Percentiles rank a stretch among this genome's conserved stretches.
These are phyloP conservation scores for Hesperia comma DNA, from an alignment of 2,888 invertebrate genomes.

Conservation along the genomic window DNA sequence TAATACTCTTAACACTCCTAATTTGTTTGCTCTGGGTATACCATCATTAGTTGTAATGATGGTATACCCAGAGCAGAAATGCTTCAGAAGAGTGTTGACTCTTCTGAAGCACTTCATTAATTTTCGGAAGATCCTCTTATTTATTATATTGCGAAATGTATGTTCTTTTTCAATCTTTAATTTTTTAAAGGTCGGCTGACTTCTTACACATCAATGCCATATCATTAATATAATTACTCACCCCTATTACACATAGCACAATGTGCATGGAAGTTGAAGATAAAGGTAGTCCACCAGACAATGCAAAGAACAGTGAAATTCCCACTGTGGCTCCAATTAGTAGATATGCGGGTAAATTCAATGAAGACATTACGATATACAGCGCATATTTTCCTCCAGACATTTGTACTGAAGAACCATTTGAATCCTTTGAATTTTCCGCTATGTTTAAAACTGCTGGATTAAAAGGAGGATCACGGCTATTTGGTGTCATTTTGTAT, in stretches of 20 bases:
- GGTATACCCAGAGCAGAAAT: too few species aligned
- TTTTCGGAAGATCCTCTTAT: too few species aligned
- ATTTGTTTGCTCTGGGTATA: too few species aligned
- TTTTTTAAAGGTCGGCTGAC: too few species aligned
- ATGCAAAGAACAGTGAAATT: conserved; percentile 53
- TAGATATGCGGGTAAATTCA: conserved; percentile 61
- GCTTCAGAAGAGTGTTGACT: too few species aligned
- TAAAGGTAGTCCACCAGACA: conserved; percentile 56
- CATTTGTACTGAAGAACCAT: conserved; percentile 11
- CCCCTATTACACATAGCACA: conserved; percentile 69
- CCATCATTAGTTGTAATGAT: too few species aligned
- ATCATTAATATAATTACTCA: conserved; percentile 56
- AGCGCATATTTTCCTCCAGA: conserved; percentile 49
- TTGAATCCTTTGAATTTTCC: conserved; percentile 38
- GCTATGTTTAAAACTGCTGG: conserved; percentile 41
- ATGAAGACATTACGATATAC: conserved; percentile 56
- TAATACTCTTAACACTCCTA: too few species aligned
- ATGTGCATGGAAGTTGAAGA: conserved; percentile 59
- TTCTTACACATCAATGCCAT: too few species aligned
- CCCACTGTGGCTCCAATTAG: conserved; percentile 66
- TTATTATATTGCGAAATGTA: too few species aligned
- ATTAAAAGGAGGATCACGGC: conserved; percentile 45
- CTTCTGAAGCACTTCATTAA: too few species aligned
- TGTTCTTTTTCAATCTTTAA: too few species aligned
- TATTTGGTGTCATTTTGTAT: conserved; percentile 53